These are phyloP conservation scores for Mareca strepera DNA, from an alignment of 2,797 vertebrate genomes.

Conservation along the genomic window DNA sequence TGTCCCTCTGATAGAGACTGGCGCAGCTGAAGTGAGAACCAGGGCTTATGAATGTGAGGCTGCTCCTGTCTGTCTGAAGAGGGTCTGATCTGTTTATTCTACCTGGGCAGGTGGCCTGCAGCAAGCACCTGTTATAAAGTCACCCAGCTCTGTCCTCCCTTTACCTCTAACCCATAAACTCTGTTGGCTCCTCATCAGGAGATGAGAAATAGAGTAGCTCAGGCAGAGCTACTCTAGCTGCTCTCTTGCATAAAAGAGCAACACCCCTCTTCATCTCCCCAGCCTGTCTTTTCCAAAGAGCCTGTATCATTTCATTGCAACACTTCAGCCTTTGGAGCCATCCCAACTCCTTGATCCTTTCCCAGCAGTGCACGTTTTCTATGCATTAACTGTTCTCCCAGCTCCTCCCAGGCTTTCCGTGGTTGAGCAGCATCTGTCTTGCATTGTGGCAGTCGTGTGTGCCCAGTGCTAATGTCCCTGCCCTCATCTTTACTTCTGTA, in stretches of 20 bases:
- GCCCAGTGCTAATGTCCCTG: not conserved
- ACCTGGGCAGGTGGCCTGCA: not conserved
- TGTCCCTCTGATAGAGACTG: not conserved
- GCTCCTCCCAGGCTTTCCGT: not conserved
- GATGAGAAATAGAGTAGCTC: too few relatives aligned
- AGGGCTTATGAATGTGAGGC: not conserved
- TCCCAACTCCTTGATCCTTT: not conserved
- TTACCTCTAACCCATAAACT: not conserved
- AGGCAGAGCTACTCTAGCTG: not conserved
- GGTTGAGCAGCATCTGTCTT: not conserved
- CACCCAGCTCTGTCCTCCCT: not conserved
- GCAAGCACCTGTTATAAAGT: not conserved
- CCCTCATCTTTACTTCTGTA: not conserved
- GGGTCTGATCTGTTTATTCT: not conserved
- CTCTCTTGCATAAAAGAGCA: not conserved
- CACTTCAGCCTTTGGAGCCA: not conserved
- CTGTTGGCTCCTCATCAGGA: not conserved
- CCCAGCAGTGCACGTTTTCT: not conserved
- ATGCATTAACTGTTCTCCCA: not conserved
- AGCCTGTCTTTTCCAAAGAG: not conserved
- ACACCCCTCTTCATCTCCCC: not conserved
- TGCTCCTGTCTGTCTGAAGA: not conserved
- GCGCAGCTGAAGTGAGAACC: not conserved
- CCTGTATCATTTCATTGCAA: not conserved
- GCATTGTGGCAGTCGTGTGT: accelerated